Evolutionary conservation across 2,888 invertebrate genomes (phyloP), one percentile per base, ranked within the genome.

Genomic region (Spatulosminthurus flaviceps): DNA sequence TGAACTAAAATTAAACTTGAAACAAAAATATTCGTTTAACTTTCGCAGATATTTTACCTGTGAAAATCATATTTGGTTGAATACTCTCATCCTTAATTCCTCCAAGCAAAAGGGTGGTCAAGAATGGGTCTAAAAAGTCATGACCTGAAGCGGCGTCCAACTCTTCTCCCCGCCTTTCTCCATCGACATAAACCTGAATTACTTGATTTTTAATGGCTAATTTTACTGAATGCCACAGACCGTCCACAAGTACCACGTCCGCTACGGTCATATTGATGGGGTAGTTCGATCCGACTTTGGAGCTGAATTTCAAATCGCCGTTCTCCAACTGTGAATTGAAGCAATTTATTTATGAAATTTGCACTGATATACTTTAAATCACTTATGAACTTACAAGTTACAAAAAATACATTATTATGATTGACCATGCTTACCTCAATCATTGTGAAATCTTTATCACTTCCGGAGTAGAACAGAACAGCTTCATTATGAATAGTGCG

Each of bases 91-190:
- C 88, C 86, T 91, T 91, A 0, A 92, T 91, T 11, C 95, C 95
- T 61, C 97, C 97, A 61, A 97, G 88, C 1, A 93, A 92, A 77
- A 97, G 88, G 4, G 92, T 90, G 0, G 94, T 94, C 73, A 97
- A 89, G 86, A 96, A 95, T 0, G 97, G 95, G 88, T 96, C 96
- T 43, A 96, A 90, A 87, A 96, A 96, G 87, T 96, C 95, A 87
- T 97, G 97, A 0, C 95, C 93, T 1, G 94, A 93, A 19, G 93
- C 93, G 0, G 93, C 90, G 86, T 96, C 95, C 4, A 96, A 89
- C 87, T 95, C 95, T 86, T 96, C 95, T 0, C 95, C 95, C 0
- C 93, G 90, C 82, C 91, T 90, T 41, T 88, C 88, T 26, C 90
- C 91, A 87, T 96, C 94, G 1, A 96, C 89, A 61, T 93, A 88